phyloP scores from a whole-genome alignment of 1,140 invertebrate genomes.

The Apis laboriosa region DNA sequence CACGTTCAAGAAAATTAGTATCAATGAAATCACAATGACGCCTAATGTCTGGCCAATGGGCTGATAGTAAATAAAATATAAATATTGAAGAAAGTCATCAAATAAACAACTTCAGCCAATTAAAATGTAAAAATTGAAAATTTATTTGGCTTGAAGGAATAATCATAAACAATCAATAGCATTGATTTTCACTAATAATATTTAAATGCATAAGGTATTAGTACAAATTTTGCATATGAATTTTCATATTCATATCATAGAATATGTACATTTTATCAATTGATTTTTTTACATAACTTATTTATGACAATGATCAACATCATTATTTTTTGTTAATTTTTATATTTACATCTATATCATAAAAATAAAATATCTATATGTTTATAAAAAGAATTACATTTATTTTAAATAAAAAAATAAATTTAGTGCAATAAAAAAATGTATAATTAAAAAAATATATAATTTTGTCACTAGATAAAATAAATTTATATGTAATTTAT shows the following conservation, averaged over 20 bases:
- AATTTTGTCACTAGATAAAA: neutral
- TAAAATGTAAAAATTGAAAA: neutral
- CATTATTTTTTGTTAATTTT: neutral
- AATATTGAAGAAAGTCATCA: constrained; percentile 24
- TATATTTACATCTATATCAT: neutral
- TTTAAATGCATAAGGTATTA: constrained; percentile 31
- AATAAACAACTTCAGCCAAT: constrained; percentile 19
- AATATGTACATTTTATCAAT: constrained; percentile 4
- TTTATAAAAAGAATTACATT: neutral
- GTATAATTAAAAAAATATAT: neutral
- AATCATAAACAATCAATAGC: neutral
- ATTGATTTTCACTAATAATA: neutral
- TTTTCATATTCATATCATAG: constrained; percentile 22
- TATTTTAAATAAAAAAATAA: neutral
- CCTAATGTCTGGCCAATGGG: constrained; percentile 76
- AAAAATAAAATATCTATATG: neutral
- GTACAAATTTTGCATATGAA: constrained; percentile 49
- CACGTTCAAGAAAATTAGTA: constrained; percentile 90
- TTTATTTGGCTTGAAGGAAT: constrained; percentile 14
- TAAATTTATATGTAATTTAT: constrained; percentile 11
- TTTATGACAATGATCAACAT: constrained; percentile 6
- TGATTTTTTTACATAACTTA: constrained; percentile 21
- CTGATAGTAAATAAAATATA: constrained; percentile 67
- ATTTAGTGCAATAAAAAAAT: constrained; percentile 19
- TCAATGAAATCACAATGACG: constrained; percentile 94